phyloP scores from a whole-genome alignment of 2,797 vertebrate genomes.

The Luscinia luscinia region DNA sequence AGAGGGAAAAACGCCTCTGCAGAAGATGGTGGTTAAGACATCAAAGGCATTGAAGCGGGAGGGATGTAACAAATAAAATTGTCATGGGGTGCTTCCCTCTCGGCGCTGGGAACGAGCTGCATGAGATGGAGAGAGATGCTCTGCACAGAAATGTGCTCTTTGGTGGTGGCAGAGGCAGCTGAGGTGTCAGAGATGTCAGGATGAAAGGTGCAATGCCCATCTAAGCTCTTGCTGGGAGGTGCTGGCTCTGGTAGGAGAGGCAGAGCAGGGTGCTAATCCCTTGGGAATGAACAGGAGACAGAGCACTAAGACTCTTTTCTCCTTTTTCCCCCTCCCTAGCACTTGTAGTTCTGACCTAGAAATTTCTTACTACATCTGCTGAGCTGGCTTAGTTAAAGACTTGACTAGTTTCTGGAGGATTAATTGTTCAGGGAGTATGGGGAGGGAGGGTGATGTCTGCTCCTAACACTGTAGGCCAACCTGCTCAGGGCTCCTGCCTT shows the following conservation, averaged over 20 bases:
- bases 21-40: neutral
- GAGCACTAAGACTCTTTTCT: neutral
- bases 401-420: constrained; percentile 1
- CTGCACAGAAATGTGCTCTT: neutral
- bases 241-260: neutral
- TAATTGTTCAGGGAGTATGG: neutral
- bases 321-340: rapidly evolving
- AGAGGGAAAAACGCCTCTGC: neutral
- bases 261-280: neutral
- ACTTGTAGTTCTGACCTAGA: constrained; percentile 3
- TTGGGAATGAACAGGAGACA: neutral
- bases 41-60: neutral
- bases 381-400: constrained; percentile 9
- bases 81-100: neutral
- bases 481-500: neutral
- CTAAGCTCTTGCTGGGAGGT: neutral
- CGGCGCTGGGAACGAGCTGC: neutral
- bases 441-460: neutral
- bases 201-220: neutral
- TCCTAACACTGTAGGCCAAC: neutral
- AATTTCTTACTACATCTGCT: constrained; percentile 7
- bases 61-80: neutral
- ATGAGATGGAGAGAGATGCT: neutral
- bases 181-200: neutral
- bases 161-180: neutral